Percentiles rank a stretch among this genome's conserved stretches.
These are phyloP conservation scores for Aphelinus certus DNA, from an alignment of 1,140 invertebrate species.

Conservation along the genomic window DNA sequence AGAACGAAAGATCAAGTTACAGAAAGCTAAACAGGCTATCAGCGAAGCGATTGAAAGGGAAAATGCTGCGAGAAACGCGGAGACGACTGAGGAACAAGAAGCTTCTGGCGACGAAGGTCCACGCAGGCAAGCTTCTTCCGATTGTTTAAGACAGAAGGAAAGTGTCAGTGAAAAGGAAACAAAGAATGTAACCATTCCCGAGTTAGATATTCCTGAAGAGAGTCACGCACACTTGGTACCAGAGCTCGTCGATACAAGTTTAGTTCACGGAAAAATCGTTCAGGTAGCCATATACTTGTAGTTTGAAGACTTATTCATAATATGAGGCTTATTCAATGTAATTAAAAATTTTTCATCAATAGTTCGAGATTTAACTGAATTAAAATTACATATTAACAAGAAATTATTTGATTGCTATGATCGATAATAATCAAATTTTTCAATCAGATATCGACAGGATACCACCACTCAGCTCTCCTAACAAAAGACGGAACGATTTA, in stretches of 20 bases:
- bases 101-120: conserved; percentile 39
- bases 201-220: conserved; percentile 51
- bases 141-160: background rate
- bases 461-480: conserved; percentile 74
- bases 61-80: conserved; percentile 7
- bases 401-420: conserved; percentile 15
- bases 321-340: too few species aligned
- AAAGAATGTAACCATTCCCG: background rate
- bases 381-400: background rate
- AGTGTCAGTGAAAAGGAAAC: background rate
- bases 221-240: conserved; percentile 68
- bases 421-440: too few species aligned
- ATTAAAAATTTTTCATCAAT: too few species aligned
- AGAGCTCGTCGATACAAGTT: conserved; percentile 69
- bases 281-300: conserved; percentile 58
- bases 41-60: conserved; percentile 14
- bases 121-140: background rate
- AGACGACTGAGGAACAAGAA: conserved; percentile 52
- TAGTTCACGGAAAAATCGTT: conserved; percentile 68
- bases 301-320: background rate
- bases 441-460: conserved; percentile 72
- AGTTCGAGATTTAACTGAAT: too few species aligned
- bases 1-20: conserved; percentile 22
- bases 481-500: conserved; percentile 74
- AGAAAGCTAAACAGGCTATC: conserved; percentile 18